Conservation (phyloP, 2,113 vertebrate genomes). For the Oryzias woworae region DNA sequence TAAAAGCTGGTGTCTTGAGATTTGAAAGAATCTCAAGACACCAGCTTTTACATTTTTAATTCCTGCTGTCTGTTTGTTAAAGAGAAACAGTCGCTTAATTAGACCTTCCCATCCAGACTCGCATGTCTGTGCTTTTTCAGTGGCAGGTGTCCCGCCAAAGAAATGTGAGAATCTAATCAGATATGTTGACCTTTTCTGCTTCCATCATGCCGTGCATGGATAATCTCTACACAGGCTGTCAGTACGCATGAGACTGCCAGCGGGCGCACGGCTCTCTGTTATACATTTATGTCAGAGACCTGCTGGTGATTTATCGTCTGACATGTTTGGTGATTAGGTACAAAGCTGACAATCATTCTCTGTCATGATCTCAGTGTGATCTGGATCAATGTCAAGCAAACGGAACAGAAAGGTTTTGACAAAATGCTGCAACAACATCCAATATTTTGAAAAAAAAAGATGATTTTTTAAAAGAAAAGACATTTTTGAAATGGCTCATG, state of each 20-base stretch:
- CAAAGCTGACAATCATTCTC: not conserved
- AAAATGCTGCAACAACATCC: too few species aligned
- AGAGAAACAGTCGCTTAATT: not conserved
- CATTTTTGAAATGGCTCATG: too few species aligned
- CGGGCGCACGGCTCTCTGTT: slow-evolving; percentile 14
- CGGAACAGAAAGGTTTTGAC: too few species aligned
- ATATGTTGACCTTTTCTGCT: slow-evolving; percentile 59
- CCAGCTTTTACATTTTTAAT: slow-evolving; percentile 24
- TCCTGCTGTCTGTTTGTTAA: not conserved
- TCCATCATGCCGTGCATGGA: slow-evolving; percentile 44
- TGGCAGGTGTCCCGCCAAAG: slow-evolving; percentile 44
- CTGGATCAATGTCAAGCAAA: too few species aligned
- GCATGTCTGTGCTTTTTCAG: slow-evolving; percentile 28
- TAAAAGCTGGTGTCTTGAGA: slow-evolving; percentile 14
- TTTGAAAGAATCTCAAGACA: too few species aligned
- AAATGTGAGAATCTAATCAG: slow-evolving; percentile 63
- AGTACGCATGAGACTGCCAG: slow-evolving; percentile 9
- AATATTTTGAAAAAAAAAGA: too few species aligned
- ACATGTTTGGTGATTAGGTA: not conserved
- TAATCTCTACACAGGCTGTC: slow-evolving; percentile 51
- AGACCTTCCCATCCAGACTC: slow-evolving; percentile 1
- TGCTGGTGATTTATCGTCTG: not conserved
- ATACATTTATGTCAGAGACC: slow-evolving; percentile 5
- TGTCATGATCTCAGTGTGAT: too few species aligned
- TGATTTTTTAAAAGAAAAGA: too few species aligned